Base-by-base conservation (phyloP, 2,113 vertebrate genomes). In the Misgurnus anguillicaudatus region DNA sequence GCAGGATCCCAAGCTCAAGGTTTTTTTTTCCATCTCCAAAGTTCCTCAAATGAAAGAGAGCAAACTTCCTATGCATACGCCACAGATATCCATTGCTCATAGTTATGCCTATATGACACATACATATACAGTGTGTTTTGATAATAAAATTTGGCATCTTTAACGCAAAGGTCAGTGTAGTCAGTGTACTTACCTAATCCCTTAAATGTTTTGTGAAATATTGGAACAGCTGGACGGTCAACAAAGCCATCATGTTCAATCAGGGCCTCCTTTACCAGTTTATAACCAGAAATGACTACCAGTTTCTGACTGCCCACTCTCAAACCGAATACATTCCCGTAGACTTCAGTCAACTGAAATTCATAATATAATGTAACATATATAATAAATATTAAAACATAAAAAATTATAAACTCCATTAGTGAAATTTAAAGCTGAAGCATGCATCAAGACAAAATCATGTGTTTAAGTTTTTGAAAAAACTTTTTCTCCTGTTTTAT, bases 61-160 rank as follows among this genome's bases (percentile, higher is more conserved):
- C 75, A 87, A 95, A 94, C 79, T 90, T 94, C 76, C 93, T 91
- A 77, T 95, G 94, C 36, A 87, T 91, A 83, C 90, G 94, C 94
- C 94, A 95, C 38, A 84, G 2, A 58, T 90, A 90, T 14, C 94
- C 94, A 0, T 16, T 93, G 82, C 93, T 94, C 45, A 75, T 2
- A 58, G 69, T 0, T 53, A 95, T 68, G 17, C 95, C 95, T 90
- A 13, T 6, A 74, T 19, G 45, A 41, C 47, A 42, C 21, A 10
- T 5, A n/a, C n/a, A n/a, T 57, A 19, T 14, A 51, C 14, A 51
- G 9, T 51, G 14, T 10, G 4, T 51, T 51, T 51, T 5, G 13
- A 51, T 51, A 14, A 51, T 13, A 14, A 51, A 31, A 31, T 31
- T 31, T 31, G 24, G 24, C 24, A 31, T 31, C 24, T 31, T 31